These are phyloP conservation scores for Caenorhabditis macrosperma DNA, from an alignment of 2,888 invertebrate species.

Conservation along the genomic window DNA sequence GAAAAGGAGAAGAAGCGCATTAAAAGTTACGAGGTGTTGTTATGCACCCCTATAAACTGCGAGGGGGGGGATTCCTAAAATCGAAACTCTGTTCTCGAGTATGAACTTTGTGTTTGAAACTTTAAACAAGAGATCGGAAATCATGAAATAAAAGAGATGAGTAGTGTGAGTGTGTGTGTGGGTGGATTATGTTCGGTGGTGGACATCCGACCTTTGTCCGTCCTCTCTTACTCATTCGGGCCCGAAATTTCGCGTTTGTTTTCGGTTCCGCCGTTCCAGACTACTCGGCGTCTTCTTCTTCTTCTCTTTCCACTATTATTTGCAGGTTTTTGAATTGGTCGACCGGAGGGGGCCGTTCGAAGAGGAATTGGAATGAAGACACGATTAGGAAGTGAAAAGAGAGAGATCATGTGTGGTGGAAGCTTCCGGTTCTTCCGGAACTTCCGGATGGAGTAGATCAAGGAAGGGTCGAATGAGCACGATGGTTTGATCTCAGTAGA, in stretches of 20 bases:
- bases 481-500: no score
- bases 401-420: no score
- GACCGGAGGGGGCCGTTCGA: background rate
- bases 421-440: no score
- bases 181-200: background rate
- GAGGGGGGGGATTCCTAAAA: no score
- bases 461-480: no score
- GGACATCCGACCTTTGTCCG: background rate
- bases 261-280: conserved; percentile 4
- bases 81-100: no score
- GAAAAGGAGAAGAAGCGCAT: background rate
- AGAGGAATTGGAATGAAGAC: background rate
- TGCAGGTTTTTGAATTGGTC: conserved; percentile 24
- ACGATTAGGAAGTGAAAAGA: background rate
- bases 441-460: no score
- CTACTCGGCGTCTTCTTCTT: background rate
- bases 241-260: conserved; percentile 28
- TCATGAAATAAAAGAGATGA: background rate
- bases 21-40: background rate
- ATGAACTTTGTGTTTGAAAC: no score
- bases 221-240: conserved; percentile 30
- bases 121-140: background rate
- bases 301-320: conserved; percentile 2
- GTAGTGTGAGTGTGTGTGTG: background rate
- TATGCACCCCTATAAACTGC: background rate